Evolutionary conservation across 2,888 invertebrate genomes (phyloP), one percentile per base, ranked within the genome.

Genomic region (Phengaris alcon): DNA sequence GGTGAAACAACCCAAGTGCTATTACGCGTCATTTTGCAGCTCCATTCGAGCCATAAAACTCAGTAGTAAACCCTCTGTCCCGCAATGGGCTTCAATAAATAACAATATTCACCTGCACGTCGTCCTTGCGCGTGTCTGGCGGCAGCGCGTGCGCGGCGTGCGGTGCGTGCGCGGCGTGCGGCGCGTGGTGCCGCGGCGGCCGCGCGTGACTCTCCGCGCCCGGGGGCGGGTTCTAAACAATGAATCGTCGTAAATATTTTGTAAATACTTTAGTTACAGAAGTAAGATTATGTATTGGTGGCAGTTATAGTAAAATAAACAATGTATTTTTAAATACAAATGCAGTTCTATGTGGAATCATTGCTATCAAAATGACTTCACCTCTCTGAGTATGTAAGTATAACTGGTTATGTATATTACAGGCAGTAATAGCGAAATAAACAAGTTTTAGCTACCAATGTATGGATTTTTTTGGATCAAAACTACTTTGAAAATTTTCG

Each of bases 101-200:
- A 13, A 12, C 12, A 35, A 6, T 59, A 6, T 7, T 6, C 6
- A 44, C 64, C 64, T 64, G 64, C 35, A 64, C 64, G 35, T 64
- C 64, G 15, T 64, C 64, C 64, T 64, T 64, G 64, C 64, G 64
- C 15, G 35, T 12, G 22, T 64, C 64, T 12, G 35, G 64, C 35
- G 64, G 64, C 35, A 35, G 64, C 12, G 64, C 35, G 64, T 52
- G 52, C 52, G 52, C 52, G 8, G 52, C 52, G 48, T 48, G 57
- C 57, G 57, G 57, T 8, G 57, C 57, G 15, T 57, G 81, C 73
- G 81, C 82, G 5, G 86, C 86, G 74, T 81, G 80, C 57, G 87
- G 87, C 75, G 85, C 85, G 82, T 87, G 89, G 44, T 86, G 84
- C 5, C 89, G 85, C 48, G 82, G 89, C 46, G 86, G 83, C 12